Evolutionary conservation across 2,888 invertebrate genomes (phyloP).

Genomic region (Eudasyphora cyanicolor): DNA sequence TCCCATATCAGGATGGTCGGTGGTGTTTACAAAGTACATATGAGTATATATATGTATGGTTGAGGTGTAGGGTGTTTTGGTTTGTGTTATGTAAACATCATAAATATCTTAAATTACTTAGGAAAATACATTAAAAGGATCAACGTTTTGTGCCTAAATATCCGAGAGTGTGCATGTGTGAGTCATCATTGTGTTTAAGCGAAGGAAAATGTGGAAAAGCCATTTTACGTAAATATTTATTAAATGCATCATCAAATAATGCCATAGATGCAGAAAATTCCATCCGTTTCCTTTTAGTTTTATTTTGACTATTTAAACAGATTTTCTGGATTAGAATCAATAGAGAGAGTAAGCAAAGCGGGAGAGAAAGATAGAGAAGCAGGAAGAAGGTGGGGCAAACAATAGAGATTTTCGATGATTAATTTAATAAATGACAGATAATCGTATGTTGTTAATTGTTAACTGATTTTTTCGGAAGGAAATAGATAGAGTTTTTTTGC

Average conservation of each 20-base stretch:
- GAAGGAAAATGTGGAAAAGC: slow-evolving; percentile 53
- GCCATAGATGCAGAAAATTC: slow-evolving; percentile 57
- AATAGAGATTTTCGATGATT: slow-evolving; percentile 36
- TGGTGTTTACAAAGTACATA: neutral
- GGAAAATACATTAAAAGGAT: slow-evolving; percentile 62
- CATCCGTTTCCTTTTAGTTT: slow-evolving; percentile 34
- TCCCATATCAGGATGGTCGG: neutral
- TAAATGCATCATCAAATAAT: slow-evolving; percentile 30
- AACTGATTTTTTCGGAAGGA: too few relatives aligned
- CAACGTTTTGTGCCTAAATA: too few relatives aligned
- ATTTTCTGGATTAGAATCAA: slow-evolving; percentile 40
- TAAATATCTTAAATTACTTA: slow-evolving; percentile 65
- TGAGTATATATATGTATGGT: neutral
- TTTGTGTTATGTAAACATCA: slow-evolving; percentile 59
- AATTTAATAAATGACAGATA: slow-evolving; percentile 33
- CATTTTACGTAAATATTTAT: slow-evolving; percentile 59
- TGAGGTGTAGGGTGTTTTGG: slow-evolving; percentile 32
- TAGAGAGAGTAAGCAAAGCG: neutral
- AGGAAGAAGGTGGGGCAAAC: neutral
- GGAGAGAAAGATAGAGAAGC: neutral
- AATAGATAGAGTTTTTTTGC: too few relatives aligned
- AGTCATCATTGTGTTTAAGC: neutral
- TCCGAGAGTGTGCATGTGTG: too few relatives aligned
- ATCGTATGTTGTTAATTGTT: neutral
- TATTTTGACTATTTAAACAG: slow-evolving; percentile 50